Evolutionary conservation across 2,113 vertebrate genomes (phyloP).

Genomic region (Scopus umbretta): DNA sequence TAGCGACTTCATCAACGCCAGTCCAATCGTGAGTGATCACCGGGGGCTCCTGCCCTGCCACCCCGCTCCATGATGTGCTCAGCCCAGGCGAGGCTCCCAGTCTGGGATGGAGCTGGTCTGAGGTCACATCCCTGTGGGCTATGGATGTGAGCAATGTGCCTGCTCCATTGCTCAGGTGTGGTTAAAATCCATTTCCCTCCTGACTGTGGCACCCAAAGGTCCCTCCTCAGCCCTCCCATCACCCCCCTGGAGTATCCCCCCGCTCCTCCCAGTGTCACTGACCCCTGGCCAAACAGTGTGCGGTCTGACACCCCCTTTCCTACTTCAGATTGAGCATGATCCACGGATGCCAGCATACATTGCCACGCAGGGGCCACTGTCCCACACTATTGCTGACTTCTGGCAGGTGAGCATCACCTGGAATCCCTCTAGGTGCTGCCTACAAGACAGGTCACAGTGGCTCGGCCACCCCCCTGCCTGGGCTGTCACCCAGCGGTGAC

Average conservation of each 20-base stretch:
- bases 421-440: not conserved
- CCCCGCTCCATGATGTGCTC: not conserved
- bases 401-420: constrained; percentile 82
- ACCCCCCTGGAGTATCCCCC: not conserved
- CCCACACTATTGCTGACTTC: constrained; percentile 95
- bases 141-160: not conserved
- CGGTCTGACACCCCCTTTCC: not conserved
- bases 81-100: not conserved
- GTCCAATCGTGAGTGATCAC: constrained; percentile 85
- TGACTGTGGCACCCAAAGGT: not conserved
- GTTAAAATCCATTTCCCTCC: not conserved
- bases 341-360: constrained; percentile 95
- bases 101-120: not conserved
- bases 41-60: not conserved
- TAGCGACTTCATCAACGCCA: constrained; percentile 97
- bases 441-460: not conserved
- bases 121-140: not conserved
- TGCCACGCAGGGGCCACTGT: constrained; percentile 90
- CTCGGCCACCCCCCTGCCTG: not conserved
- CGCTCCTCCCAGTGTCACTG: not conserved
- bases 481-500: not conserved
- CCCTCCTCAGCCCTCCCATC: not conserved
- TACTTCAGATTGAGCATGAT: constrained; percentile 89
- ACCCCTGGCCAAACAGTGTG: accelerated
- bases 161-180: not conserved